Base-by-base conservation (phyloP, 2,888 invertebrate species). In the Dioctria rufipes region DNA sequence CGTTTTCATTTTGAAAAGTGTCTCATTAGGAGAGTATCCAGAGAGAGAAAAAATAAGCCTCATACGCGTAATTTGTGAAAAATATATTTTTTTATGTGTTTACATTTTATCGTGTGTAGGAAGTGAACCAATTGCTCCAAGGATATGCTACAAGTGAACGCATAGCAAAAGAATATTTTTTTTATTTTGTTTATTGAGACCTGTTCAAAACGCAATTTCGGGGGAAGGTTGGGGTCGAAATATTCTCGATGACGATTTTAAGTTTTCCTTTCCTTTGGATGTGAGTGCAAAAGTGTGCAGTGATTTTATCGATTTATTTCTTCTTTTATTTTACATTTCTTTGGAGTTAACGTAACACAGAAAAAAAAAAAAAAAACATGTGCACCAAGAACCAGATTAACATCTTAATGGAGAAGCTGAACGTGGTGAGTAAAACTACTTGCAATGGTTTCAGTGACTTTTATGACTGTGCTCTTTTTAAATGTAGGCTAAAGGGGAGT, bases 341-440 rank as follows among this genome's bases (percentile, higher is more conserved):
- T 58, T 58, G 58, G 58, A 25, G 25, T 13, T 3, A 60, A 58
- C 6, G n/a, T 40, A 60, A 75, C n/a, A 42, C 9, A 73, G 5
- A 54, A 58, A 69, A 37, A 67, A 73, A 73, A 73, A 58, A 51
- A 11, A 13, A 25, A 25, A 87, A 84, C 85, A 91, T 94, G 93
- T 93, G 93, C 89, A 92, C 92, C 87, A 93, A 92, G 90, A 93
- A 93, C 86, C 93, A 94, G 87, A 92, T 94, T 86, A 91, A 90
- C 85, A 93, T 93, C 86, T 91, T 94, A 86, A 92, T 94, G 90
- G 93, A 93, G 88, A 94, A 94, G 90, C 91, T 94, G 87, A 93
- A 93, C 90, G 92, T 92, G 93, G 93, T 93, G 89, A 91, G 93
- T 92, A 25, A 25, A 25, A 25, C 25, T 25, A 60, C 42, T 60